A percentile compares a stretch with the other conserved stretches of the same genome.
These are phyloP conservation scores for Zaprionus lineosus DNA, from an alignment of 2,888 invertebrate species.

Conservation along the genomic window DNA sequence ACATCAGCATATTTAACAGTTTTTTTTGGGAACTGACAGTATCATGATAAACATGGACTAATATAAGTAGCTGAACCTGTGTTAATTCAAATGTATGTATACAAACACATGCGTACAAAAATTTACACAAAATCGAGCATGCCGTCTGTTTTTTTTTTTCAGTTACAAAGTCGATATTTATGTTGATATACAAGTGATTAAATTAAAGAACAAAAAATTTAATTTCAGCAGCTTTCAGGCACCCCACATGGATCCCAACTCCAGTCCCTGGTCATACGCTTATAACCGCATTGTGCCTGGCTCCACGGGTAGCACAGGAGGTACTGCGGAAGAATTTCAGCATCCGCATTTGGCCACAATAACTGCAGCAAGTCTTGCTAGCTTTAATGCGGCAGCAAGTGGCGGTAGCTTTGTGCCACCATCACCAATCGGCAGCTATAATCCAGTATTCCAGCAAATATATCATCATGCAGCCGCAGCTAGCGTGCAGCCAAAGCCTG, in stretches of 20 bases:
- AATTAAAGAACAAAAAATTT: slow-evolving; percentile 26
- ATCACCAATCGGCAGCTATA: slow-evolving; percentile 89
- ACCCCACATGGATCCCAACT: slow-evolving; percentile 89
- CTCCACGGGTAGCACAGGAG: slow-evolving; percentile 85
- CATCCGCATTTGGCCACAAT: slow-evolving; percentile 87
- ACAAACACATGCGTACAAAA: no score
- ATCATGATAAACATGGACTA: no score
- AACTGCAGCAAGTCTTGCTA: slow-evolving; percentile 84
- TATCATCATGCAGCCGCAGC: slow-evolving; percentile 89
- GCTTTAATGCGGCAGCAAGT: slow-evolving; percentile 84
- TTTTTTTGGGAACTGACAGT: no score
- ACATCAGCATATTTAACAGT: slow-evolving; percentile 5
- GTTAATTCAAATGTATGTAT: slow-evolving; percentile 10
- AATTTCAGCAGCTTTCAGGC: slow-evolving; percentile 40
- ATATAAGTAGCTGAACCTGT: no score
- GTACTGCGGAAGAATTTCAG: slow-evolving; percentile 87
- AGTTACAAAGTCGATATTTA: no score
- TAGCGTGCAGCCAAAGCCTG: slow-evolving; percentile 86
- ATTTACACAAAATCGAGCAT: no score
- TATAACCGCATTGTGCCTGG: slow-evolving; percentile 91
- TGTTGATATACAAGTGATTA: no score
- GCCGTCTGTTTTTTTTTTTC: no score
- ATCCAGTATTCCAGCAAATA: slow-evolving; percentile 91
- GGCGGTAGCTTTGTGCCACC: slow-evolving; percentile 87
- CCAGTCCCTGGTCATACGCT: slow-evolving; percentile 93